phyloP scores from a whole-genome alignment of 1,140 invertebrate genomes.

The Bombus difficillimus region DNA sequence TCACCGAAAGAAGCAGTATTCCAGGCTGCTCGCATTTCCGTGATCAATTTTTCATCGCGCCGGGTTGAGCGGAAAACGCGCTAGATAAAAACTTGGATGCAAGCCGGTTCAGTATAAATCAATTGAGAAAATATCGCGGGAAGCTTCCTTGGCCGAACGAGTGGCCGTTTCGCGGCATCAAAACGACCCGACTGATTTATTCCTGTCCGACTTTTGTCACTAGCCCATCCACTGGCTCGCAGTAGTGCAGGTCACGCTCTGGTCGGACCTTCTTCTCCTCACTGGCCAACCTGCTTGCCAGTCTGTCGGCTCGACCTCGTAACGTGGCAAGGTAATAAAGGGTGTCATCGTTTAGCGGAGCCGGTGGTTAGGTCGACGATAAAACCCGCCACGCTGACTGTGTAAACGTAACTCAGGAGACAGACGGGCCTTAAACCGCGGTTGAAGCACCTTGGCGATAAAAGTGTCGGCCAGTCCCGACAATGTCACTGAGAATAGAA shows the following conservation, averaged over 20 bases:
- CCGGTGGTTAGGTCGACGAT: constrained; percentile 56
- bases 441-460: constrained; percentile 56
- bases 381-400: constrained; percentile 58
- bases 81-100: not conserved
- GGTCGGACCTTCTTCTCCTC: constrained; percentile 22
- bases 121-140: constrained; percentile 1
- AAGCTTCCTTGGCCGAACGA: not conserved
- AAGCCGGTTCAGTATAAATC: not conserved
- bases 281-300: not conserved
- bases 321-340: constrained; percentile 59
- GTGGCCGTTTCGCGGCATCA: constrained; percentile 4
- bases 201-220: constrained; percentile 48
- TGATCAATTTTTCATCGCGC: not conserved
- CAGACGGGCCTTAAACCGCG: constrained; percentile 64
- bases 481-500: not conserved
- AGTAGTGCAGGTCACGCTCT: constrained; percentile 32
- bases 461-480: constrained; percentile 46
- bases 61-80: not conserved
- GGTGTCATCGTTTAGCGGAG: constrained; percentile 65
- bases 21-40: not conserved
- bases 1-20: not conserved
- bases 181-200: constrained; percentile 50
- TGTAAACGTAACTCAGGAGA: constrained; percentile 59
- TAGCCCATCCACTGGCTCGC: not conserved
- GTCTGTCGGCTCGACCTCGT: not conserved